Percentiles rank a stretch among this genome's conserved stretches.
phyloP scores from a whole-genome alignment of 2,113 vertebrate species.

The Pedetes capensis region DNA sequence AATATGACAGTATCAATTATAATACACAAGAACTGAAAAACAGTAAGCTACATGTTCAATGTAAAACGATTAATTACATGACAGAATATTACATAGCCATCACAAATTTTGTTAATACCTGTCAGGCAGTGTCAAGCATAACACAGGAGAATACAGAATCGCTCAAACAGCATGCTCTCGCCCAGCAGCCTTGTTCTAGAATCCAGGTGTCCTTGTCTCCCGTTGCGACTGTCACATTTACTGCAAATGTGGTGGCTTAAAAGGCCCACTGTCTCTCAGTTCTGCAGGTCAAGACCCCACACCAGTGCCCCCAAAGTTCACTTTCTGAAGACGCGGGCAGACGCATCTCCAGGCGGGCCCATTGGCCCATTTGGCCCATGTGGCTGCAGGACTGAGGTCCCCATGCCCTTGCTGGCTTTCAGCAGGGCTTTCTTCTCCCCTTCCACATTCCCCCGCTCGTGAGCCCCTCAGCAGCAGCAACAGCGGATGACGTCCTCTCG shows the following conservation, averaged over 20 bases:
- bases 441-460: background rate
- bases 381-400: background rate
- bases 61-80: no score
- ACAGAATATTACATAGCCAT: background rate
- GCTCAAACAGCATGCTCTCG: background rate
- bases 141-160: background rate
- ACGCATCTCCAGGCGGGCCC: background rate
- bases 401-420: background rate
- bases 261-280: no score
- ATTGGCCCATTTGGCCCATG: background rate
- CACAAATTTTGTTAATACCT: background rate
- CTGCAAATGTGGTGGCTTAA: background rate
- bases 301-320: accelerated
- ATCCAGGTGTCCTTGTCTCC: background rate
- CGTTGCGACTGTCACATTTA: background rate
- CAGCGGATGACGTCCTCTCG: accelerated
- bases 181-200: background rate
- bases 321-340: background rate
- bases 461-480: background rate
- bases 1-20: background rate
- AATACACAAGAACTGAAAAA: background rate
- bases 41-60: background rate
- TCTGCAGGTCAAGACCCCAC: background rate
- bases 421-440: background rate
- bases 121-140: background rate